phyloP scores from a whole-genome alignment of 2,888 invertebrate species.

The Aphodius sticticus region DNA sequence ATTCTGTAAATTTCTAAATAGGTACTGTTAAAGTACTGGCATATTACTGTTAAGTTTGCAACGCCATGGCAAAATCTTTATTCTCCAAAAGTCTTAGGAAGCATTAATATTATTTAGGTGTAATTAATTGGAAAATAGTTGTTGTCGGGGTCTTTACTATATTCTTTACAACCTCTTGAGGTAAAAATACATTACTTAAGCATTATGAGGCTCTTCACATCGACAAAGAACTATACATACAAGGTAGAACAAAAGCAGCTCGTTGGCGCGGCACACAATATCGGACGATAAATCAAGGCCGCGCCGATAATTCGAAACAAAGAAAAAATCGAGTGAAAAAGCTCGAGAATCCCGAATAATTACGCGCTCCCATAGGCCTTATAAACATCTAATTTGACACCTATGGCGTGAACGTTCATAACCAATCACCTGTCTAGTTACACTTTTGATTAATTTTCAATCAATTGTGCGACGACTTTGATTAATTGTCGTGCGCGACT shows the following conservation, averaged over 20 bases:
- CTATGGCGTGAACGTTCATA: conserved; percentile 60
- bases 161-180: neutral
- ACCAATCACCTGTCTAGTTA: conserved; percentile 63
- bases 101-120: too few relatives aligned
- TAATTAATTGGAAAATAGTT: neutral
- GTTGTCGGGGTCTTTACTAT: neutral
- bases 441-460: conserved; percentile 63
- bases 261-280: neutral
- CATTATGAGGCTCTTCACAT: neutral
- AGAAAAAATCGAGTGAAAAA: neutral
- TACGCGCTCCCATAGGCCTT: conserved; percentile 35
- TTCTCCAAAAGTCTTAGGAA: too few relatives aligned
- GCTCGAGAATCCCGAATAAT: conserved; percentile 29
- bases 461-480: conserved; percentile 57
- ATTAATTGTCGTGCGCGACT: conserved; percentile 57
- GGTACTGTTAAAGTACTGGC: neutral
- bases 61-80: too few relatives aligned
- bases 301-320: neutral
- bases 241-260: neutral
- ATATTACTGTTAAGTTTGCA: too few relatives aligned
- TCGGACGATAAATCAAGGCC: conserved; percentile 30
- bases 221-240: neutral
- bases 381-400: conserved; percentile 60
- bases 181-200: neutral
- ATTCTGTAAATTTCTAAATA: neutral